These are phyloP conservation scores for Eulemur rubriventer DNA, from an alignment of 2,797 vertebrate genomes.

Conservation along the genomic window DNA sequence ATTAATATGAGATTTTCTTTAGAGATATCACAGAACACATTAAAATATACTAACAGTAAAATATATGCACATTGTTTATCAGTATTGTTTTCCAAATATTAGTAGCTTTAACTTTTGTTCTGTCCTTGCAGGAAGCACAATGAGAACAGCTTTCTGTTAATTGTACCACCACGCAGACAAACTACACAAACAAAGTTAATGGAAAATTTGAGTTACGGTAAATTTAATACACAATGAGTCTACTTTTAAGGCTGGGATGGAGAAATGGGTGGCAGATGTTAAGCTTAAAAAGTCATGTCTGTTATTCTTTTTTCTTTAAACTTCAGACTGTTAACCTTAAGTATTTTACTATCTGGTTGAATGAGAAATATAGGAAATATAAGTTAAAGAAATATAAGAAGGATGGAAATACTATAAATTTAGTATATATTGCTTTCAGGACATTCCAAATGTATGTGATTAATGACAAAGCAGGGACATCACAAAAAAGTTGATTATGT, in stretches of 20 bases:
- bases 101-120: background rate
- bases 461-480: background rate
- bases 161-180: background rate
- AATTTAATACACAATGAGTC: background rate
- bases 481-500: background rate
- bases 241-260: background rate
- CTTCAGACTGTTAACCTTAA: background rate
- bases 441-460: background rate
- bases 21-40: background rate
- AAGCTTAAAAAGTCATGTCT: background rate
- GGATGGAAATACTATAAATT: background rate
- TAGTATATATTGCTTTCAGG: background rate
- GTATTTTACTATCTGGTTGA: background rate
- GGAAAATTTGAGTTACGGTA: background rate
- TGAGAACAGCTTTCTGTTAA: background rate
- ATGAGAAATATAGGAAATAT: background rate
- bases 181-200: background rate
- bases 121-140: accelerated
- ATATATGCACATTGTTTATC: background rate
- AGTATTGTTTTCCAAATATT: background rate
- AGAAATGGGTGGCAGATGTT: background rate
- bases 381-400: slow-evolving; percentile 27
- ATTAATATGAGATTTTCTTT: background rate
- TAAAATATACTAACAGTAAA: background rate
- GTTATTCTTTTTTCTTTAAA: background rate